phyloP scores from a whole-genome alignment of 2,113 vertebrate species.

The Illadopsis cleaveri region DNA sequence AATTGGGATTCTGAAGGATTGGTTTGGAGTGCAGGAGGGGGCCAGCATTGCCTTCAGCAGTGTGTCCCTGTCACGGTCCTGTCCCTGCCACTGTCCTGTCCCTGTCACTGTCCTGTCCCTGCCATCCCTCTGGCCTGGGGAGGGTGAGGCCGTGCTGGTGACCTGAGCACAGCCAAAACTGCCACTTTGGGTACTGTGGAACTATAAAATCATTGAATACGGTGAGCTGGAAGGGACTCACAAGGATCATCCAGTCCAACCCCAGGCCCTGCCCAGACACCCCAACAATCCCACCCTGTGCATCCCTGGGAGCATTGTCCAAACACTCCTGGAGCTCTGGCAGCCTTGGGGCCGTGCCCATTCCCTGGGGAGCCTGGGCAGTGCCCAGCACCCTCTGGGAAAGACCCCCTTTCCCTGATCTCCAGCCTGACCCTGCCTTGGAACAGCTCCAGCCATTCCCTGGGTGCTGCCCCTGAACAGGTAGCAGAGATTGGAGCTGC shows the following conservation, averaged over 20 bases:
- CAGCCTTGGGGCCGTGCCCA: background rate
- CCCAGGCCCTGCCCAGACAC: accelerated
- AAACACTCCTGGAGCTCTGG: background rate
- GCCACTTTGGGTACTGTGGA: accelerated
- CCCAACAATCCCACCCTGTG: background rate
- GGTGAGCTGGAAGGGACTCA: background rate
- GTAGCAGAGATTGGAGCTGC: accelerated
- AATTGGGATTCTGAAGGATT: background rate
- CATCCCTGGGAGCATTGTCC: accelerated
- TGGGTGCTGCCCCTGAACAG: background rate
- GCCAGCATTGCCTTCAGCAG: background rate
- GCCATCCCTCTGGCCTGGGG: background rate
- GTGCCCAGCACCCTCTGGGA: background rate
- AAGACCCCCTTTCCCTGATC: background rate
- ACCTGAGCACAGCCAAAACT: background rate
- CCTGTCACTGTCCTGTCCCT: background rate
- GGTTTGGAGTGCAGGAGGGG: background rate
- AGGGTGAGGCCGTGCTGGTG: accelerated
- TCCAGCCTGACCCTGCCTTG: background rate
- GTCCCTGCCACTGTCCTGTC: background rate
- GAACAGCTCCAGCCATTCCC: background rate
- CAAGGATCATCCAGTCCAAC: accelerated
- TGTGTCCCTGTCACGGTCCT: background rate
- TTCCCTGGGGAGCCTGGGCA: background rate
- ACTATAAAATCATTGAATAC: background rate